These are phyloP conservation scores for Castor canadensis DNA, from an alignment of 2,113 vertebrate species.

Conservation along the genomic window DNA sequence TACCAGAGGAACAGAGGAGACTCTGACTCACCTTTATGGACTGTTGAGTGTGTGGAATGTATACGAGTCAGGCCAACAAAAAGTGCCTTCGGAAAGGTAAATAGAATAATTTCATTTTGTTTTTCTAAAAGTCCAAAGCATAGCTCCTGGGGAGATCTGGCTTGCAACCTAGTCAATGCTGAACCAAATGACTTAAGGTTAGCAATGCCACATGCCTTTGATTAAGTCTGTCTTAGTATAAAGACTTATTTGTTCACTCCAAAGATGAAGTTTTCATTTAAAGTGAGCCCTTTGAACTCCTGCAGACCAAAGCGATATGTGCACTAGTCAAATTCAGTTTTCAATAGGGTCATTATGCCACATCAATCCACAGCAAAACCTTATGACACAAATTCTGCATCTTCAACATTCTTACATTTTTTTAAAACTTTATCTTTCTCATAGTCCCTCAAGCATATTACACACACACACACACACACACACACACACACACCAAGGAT, in stretches of 20 bases:
- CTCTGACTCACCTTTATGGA: background rate
- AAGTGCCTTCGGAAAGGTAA: background rate
- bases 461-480: background rate
- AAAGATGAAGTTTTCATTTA: slow-evolving; percentile 41
- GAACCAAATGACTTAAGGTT: background rate
- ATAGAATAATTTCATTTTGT: background rate
- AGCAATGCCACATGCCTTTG: background rate
- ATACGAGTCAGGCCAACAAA: background rate
- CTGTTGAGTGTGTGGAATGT: background rate
- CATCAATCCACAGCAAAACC: background rate
- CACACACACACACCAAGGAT: background rate
- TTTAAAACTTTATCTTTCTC: background rate
- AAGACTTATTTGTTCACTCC: background rate
- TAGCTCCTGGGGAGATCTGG: background rate
- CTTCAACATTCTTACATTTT: background rate
- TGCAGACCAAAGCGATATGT: background rate
- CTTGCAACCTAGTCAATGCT: background rate
- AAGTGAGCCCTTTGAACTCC: background rate
- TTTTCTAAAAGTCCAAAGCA: background rate
- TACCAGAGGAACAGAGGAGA: background rate
- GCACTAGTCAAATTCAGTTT: background rate
- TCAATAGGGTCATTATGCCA: background rate
- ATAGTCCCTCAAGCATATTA: background rate
- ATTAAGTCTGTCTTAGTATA: background rate
- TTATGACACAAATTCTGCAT: background rate